Evolutionary conservation across 2,797 vertebrate species (phyloP), one percentile per base, ranked within the genome.

Genomic region (Alosa sapidissima): DNA sequence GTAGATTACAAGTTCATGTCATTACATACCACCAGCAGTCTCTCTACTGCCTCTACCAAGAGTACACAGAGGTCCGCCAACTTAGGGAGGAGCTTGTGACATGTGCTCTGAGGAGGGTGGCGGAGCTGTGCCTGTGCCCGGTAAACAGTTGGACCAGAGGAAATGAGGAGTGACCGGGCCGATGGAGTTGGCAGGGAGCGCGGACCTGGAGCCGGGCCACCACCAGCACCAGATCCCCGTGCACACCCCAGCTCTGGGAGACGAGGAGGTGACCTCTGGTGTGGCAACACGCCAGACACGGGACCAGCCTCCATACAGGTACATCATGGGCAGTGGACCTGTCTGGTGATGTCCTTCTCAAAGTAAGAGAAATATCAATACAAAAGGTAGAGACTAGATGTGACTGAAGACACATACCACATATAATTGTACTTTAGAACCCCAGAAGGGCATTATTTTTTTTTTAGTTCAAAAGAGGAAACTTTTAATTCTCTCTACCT

Each of bases 141-240:
- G 83, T 51, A 51, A 54, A 54, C 68, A 78, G 83, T 21, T 28
- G 83, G 83, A 58, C 16, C n/a, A 52, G 41, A 81, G 75, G 84
- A 41, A 81, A 85, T 65, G 60, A 68, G 21, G 41, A 55, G 75
- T 36, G 54, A 54, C 33, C 47, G 48, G 83, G 19, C 54, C 2
- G 41, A 78, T 9, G 72, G 14, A 45, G 72, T 78, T 78, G 72
- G 72, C 36, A 41, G 36, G 5, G 41, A 47, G 72, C 28, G 33
- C 1, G 13, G 28, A 81, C 1, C 28, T n/a, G 11, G 47, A 62
- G 24, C 81, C 3, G 45, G 28, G 13, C 48, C 81, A 49, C 58
- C 68, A 36, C 21, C 47, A 24, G 54, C 41, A 45, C 58, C 58
- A 62, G n/a, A 62, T 24, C 58, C 7, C 58, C 58, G 8, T 41